Evolutionary conservation across 37 sponge, comb jelly and placozoan genomes (phyloP), one percentile per base, ranked within the genome.

Genomic region (Eunapius fragilis): DNA sequence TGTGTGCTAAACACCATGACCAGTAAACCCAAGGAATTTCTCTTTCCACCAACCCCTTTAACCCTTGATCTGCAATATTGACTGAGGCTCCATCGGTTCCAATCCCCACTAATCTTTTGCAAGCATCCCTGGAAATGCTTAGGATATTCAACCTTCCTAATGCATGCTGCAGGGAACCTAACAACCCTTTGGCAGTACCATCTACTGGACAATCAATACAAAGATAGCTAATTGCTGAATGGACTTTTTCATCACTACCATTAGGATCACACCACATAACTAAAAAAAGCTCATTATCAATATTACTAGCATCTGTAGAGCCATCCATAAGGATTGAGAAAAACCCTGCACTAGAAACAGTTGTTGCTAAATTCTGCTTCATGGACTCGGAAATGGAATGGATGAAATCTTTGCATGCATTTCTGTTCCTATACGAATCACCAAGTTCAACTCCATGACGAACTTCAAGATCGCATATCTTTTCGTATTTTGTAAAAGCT

Each of bases 291-390:
- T 91, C 87, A 58, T 91, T 78, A 58, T 91, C 91, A 35, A 79
- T 78, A 71, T 91, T 87, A 25, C 78, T 87, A 31, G 49, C 34
- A 69, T 91, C 91, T 69, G 87, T 86, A 31, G 87, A 91, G 4
- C 91, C 91, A 91, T 92, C 92, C 50, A 92, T 30, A 28, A 92
- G 77, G 3, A 84, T 24, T 25, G 85, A 87, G 85, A 79, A 84
- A 75, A 84, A 92, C 47, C 77, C 84, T 47, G 87, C 82, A 25
- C 75, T n/a, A 72, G 82, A 35, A 49, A 90, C 76, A 48, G 38
- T 89, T 79, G 78, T 14, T 27, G 25, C 74, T 38, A 80, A 47
- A 31, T 85, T 82, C 70, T 80, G 81, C 74, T 83, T 76, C 76
- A 72, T 86, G 24, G 91, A 81, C 72, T 86, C 87, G 3, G 91